Evolutionary conservation across 2,888 invertebrate species (phyloP), one percentile per base, ranked within the genome.

Genomic region (Aromia moschata): DNA sequence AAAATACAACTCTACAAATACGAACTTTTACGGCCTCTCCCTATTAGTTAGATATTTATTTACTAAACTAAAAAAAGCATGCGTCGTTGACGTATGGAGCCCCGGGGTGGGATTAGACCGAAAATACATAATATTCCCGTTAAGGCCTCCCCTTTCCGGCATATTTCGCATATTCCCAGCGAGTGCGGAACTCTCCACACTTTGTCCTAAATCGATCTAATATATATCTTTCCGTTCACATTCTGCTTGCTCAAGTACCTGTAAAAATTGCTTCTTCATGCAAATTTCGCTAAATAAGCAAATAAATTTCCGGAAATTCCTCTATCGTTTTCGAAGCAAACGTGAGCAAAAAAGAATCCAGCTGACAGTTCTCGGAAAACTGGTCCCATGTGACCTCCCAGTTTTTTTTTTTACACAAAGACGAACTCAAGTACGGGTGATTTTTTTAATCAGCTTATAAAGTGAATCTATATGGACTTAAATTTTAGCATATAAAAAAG

Each of bases 221-320:
- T 68, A 62, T 68, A 64, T 67, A 65, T 61, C 61, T 62, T 65
- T 62, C 46, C 59, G 55, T 62, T 62, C 60, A 43, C 54, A 57
- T 59, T 65, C 55, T 67, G 64, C 65, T 64, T 67, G 60, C 60
- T 33, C 58, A 62, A 62, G 64, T 51, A 60, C 62, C 55, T 60
- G 60, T 51, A 58, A 58, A 63, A 63, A 67, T 65, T 65, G 65
- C 62, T 58, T 62, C 43, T 41, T 40, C 33, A 67, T 65, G 62
- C 46, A 65, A 62, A 67, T 67, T 36, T 46, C n/a, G 31, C 11
- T 20, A 60, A 62, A 57, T 57, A 54, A 56, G 53, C 53, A 58
- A 53, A 58, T 43, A 44, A 56, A 25, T 44, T 60, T 37, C 38
- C 10, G 1, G 38, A 37, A 40, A 59, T 37, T 54, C 44, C 37